Evolutionary conservation across 1,140 invertebrate genomes (phyloP).

Genomic region (Ceratosolen fusciceps): DNA sequence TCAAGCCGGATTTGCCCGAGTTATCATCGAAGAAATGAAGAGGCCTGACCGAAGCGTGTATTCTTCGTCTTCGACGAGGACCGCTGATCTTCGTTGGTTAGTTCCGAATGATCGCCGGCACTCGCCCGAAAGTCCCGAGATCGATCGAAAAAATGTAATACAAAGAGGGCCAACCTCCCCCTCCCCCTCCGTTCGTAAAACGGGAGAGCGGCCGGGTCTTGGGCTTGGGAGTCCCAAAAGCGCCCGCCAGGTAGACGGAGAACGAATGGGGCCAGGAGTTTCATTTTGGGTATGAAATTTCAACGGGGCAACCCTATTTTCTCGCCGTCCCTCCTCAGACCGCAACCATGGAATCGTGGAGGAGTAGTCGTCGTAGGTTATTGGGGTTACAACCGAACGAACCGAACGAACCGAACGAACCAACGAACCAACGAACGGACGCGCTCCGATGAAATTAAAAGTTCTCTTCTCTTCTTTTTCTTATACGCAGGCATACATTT

Average conservation of each 20-base stretch:
- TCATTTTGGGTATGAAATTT: background rate
- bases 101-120: background rate
- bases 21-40: too few species aligned
- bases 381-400: background rate
- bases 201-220: too few species aligned
- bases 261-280: background rate
- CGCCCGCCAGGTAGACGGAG: background rate
- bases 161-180: too few species aligned
- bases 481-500: too few species aligned
- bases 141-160: background rate
- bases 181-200: too few species aligned
- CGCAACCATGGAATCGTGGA: background rate
- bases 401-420: background rate
- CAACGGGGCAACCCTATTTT: too few species aligned
- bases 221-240: background rate
- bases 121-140: background rate
- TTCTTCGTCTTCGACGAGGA: too few species aligned
- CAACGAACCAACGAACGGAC: too few species aligned
- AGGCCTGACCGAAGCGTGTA: too few species aligned
- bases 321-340: background rate
- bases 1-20: too few species aligned
- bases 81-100: background rate
- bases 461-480: too few species aligned
- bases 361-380: too few species aligned
- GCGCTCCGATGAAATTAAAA: constrained; percentile 4